Evolutionary conservation across 1,140 invertebrate genomes (phyloP), one percentile per base, ranked within the genome.

Genomic region (Hydropsyche tenuis): DNA sequence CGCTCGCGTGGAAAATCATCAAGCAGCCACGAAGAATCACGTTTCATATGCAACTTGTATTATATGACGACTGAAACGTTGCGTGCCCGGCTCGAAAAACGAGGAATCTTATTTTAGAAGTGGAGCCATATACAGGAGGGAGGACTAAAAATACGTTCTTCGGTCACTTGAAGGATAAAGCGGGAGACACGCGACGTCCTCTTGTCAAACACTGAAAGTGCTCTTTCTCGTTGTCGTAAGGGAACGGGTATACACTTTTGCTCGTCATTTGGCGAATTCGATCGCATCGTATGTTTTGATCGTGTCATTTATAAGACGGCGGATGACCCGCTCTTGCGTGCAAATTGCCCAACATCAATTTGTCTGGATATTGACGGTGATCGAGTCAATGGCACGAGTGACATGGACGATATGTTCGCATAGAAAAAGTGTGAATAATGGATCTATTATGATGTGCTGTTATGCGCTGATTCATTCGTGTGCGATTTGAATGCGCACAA

Each of bases 161-260:
- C n/a, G 48, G 48, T 53, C 48, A 53, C 48, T 53, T 53, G 48
- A 53, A 53, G 48, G 48, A 53, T 53, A 20, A 53, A 53, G 48
- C 18, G 9, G 48, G 16, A 53, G 16, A 46, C 12, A 46, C 45
- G 18, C 45, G 48, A 37, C 48, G 48, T 20, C 48, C 20, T 53
- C 48, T 53, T 53, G 48, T 53, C 48, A 53, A 53, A 53, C 48
- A 53, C 4, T 53, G 48, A 53, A 53, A 53, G 48, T 53, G 48
- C 48, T 53, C 20, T 20, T 20, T 53, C 6, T n/a, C n/a, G n/a
- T n/a, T n/a, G n/a, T n/a, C n/a, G n/a, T n/a, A n/a, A n/a, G n/a
- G n/a, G n/a, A n/a, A n/a, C n/a, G n/a, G n/a, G n/a, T n/a, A n/a
- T n/a, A n/a, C n/a, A n/a, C n/a, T n/a, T n/a, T n/a, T 53, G 48